Base-by-base conservation (phyloP, 1,140 invertebrate genomes). In the Macrosteles quadrilineatus region DNA sequence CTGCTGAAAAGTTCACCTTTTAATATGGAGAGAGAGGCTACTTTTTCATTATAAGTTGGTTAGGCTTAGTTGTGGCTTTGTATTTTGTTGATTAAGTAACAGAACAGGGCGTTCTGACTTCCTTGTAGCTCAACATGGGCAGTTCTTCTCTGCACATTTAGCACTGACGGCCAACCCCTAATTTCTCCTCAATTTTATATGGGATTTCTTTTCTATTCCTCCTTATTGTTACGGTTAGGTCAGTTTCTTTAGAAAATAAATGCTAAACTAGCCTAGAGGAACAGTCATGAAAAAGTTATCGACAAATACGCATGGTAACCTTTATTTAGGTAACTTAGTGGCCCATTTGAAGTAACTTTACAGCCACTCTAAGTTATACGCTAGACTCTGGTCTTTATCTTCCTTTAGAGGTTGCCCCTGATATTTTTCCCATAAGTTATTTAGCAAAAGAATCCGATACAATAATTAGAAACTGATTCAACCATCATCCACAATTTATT, bases 191-290 rank as follows among this genome's bases (percentile, higher is more conserved):
- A 9, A 55, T 55, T 11, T 55, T 55, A 19, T 17, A 6, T 11
- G 50, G 50, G 9, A 55, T 55, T 6, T 25, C 50, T 55, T 55
- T 55, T 19, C 50, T 55, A 55, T 55, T 55, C 23, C 17, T 55
- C 9, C 50, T 17, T 11, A 55, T 25, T 25, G 50, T 55, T 6
- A 6, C 50, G 6, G 50, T 55, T 25, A 55, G 6, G 19, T 55
- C 4, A 19, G 50, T 55, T 19, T 19, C 17, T 21, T 21, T 55
- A 19, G 50, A 55, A 55, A 19, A 55, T 55, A 55, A n/a, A n/a
- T n/a, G n/a, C n/a, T n/a, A n/a, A n/a, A n/a, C n/a, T n/a, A n/a
- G n/a, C n/a, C n/a, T n/a, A n/a, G n/a, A 55, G 23, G 9, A 17
- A 11, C 50, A 11, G 17, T 6, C 17, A 11, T 11, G 50, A 11